These are phyloP conservation scores for Elachura formosa DNA, from an alignment of 2,113 vertebrate genomes.

Conservation along the genomic window DNA sequence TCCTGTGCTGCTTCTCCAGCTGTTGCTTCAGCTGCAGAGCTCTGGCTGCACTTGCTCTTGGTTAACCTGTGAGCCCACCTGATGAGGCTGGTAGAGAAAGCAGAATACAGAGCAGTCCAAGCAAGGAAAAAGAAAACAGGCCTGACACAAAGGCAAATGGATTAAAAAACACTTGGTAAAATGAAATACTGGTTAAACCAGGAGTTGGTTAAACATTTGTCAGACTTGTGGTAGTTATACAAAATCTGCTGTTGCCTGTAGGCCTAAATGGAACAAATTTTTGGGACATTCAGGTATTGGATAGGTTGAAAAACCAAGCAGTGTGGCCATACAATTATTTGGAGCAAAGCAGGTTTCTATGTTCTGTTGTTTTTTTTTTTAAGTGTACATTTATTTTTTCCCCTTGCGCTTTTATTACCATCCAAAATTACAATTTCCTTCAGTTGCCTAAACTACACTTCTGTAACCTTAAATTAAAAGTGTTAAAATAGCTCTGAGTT, in stretches of 20 bases:
- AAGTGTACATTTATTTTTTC: background rate
- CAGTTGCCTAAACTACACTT: background rate
- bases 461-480: background rate
- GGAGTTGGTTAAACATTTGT: background rate
- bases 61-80: background rate
- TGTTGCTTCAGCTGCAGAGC: background rate
- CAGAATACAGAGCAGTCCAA: background rate
- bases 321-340: background rate
- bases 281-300: background rate
- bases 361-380: background rate
- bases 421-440: background rate
- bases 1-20: background rate
- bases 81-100: background rate
- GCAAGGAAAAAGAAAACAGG: background rate
- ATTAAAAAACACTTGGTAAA: background rate
- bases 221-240: background rate
- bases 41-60: background rate
- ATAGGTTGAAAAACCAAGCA: background rate
- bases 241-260: background rate
- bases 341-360: background rate
- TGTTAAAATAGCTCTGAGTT: constrained; percentile 15
- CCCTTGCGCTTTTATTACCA: background rate
- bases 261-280: background rate
- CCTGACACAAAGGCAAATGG: background rate
- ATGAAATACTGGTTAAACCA: background rate